Base-by-base conservation (phyloP, 2,888 invertebrate genomes). In the Harpagoxenus sublaevis region DNA sequence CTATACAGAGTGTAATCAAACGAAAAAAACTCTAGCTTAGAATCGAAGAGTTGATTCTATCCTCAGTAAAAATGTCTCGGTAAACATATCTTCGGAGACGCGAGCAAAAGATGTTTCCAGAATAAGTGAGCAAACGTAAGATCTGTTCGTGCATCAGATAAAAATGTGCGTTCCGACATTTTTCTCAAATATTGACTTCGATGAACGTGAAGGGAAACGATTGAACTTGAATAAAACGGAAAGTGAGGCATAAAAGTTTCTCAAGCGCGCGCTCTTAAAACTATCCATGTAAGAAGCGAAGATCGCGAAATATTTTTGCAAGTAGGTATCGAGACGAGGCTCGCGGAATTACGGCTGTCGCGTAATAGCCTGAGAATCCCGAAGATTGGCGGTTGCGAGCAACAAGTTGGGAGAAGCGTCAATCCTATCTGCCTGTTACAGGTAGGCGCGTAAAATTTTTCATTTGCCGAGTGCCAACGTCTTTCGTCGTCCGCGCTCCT, bases 401-500 rank as follows among this genome's bases (percentile, higher is more conserved):
- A 88, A 88, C 87, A 88, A 88, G 86, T 91, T 86, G 89, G 74
- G 85, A 86, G 79, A 86, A 23, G 53, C 66, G 65, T 60, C 79
- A 48, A 70, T 71, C 28, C 68, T 71, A 74, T 77, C 75, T 42
- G 71, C 65, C 66, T 73, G 63, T 71, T 74, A 86, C 88, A 86
- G 71, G 77, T 87, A 88, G 85, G 89, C 86, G 88, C 86, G 90
- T 90, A 90, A 63, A 91, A 90, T 88, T 89, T 91, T 90, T 91
- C 89, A 89, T 90, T 89, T 88, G 84, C 86, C 88, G 55, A 89
- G 86, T 88, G 73, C 77, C 78, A 82, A 84, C 81, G 77, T 85
- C 71, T 65, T 74, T 70, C 35, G 45, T 62, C 84, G 42, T 68
- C 23, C 68, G 65, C 39, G 60, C 42, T 84, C 45, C 73, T 35